A percentile compares a stretch with the other conserved stretches of the same genome.
phyloP scores from a whole-genome alignment of 2,797 vertebrate genomes.

The Atherinosoma microstoma region DNA sequence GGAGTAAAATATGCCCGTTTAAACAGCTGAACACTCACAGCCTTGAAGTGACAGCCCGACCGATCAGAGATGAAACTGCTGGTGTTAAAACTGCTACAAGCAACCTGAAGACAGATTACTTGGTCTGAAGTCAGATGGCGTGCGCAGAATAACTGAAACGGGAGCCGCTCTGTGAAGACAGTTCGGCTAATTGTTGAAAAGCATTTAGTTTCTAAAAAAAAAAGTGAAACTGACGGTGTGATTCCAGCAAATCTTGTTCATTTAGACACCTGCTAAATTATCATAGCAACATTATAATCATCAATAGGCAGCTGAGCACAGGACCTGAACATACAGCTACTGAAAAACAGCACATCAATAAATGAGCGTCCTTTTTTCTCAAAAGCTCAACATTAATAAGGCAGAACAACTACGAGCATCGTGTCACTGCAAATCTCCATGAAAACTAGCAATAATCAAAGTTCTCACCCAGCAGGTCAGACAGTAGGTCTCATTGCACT shows the following conservation, averaged over 20 bases:
- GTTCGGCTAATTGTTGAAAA: neutral
- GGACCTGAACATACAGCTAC: neutral
- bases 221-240: neutral
- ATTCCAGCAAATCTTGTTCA: neutral
- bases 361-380: neutral
- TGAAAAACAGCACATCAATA: neutral
- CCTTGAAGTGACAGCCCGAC: conserved; percentile 64
- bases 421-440: neutral
- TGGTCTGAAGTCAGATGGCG: conserved; percentile 46
- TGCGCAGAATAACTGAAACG: conserved; percentile 44
- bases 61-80: conserved; percentile 57
- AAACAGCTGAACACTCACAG: conserved; percentile 66
- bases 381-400: neutral
- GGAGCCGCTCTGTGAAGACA: conserved; percentile 18
- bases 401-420: neutral
- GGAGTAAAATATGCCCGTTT: conserved; percentile 41
- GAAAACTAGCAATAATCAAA: conserved; percentile 14
- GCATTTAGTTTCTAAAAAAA: conserved; percentile 4
- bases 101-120: conserved; percentile 42
- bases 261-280: conserved; percentile 7
- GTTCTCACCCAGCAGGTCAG: neutral
- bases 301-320: neutral
- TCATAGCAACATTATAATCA: neutral
- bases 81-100: conserved; percentile 44
- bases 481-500: conserved; percentile 1